Conservation (phyloP, 2,888 invertebrate species). For the Campopleginae sp. region DNA sequence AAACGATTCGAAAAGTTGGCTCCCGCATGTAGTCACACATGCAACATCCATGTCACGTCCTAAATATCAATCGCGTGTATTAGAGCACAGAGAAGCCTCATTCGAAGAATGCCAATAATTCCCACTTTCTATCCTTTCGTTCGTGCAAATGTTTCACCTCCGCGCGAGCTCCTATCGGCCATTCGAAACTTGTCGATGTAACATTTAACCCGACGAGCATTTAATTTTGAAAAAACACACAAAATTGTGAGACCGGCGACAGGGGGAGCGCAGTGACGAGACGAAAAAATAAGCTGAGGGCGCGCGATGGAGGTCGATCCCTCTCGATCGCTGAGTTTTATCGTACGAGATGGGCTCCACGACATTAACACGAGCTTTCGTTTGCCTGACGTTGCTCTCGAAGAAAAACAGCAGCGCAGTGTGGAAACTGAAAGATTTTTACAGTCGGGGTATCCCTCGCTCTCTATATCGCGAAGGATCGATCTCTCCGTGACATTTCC, state of each 20-base stretch:
- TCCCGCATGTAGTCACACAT: not conserved
- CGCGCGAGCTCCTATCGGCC: not conserved
- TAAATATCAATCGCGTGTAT: constrained; percentile 6
- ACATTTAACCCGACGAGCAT: not conserved
- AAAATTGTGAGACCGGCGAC: not conserved
- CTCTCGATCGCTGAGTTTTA: not conserved
- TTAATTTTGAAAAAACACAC: not conserved
- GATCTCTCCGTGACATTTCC: constrained; percentile 9
- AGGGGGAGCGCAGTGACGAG: not conserved
- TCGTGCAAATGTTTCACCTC: not conserved
- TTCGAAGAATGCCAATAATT: not conserved
- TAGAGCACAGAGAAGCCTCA: not conserved
- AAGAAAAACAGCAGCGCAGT: not conserved
- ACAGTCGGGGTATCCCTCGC: not conserved
- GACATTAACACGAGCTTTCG: constrained; percentile 38
- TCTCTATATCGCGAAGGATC: constrained; percentile 11
- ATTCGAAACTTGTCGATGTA: not conserved
- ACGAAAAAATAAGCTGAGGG: not conserved
- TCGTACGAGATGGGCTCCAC: not conserved
- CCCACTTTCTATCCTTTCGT: not conserved
- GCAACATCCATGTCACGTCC: not conserved
- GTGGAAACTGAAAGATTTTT: not conserved
- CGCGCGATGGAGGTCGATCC: not conserved
- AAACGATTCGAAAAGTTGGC: constrained; percentile 6
- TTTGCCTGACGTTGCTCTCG: constrained; percentile 2